Evolutionary conservation across 2,888 invertebrate genomes (phyloP).

Genomic region (Ennomos quercinarius): DNA sequence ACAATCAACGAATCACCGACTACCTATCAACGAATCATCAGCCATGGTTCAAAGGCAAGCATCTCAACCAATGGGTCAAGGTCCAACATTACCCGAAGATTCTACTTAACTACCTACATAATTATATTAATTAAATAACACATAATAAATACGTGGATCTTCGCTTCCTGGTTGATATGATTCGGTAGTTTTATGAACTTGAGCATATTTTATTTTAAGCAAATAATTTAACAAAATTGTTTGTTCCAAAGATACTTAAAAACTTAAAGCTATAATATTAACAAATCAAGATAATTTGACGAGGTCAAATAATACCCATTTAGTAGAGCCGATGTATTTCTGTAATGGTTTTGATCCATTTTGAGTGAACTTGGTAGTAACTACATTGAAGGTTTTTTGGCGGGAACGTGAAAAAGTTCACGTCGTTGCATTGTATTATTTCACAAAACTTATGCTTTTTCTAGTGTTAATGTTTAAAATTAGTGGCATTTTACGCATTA

Average conservation of each 20-base stretch:
- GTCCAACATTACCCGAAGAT: conserved; percentile 9
- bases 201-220: conserved; percentile 7
- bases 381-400: too few species aligned
- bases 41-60: conserved; percentile 13
- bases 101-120: conserved; percentile 10
- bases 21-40: conserved; percentile 1
- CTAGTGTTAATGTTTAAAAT: too few species aligned
- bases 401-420: too few species aligned
- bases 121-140: conserved; percentile 23
- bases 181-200: conserved; percentile 26
- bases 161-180: conserved; percentile 27
- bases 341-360: too few species aligned
- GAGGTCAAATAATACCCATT: too few species aligned
- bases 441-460: too few species aligned
- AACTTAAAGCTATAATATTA: too few species aligned
- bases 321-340: too few species aligned
- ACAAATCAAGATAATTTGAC: too few species aligned
- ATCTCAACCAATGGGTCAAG: conserved; percentile 17
- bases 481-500: too few species aligned
- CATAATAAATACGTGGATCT: conserved; percentile 11
- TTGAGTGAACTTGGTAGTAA: too few species aligned
- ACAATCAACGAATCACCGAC: conserved; percentile 8
- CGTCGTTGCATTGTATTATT: too few species aligned
- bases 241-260: conserved; percentile 5
- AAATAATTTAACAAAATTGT: conserved; percentile 12